A percentile compares a stretch with the other conserved stretches of the same genome.
Conservation (phyloP, 2,888 invertebrate species). For the Nowickia ferox region DNA sequence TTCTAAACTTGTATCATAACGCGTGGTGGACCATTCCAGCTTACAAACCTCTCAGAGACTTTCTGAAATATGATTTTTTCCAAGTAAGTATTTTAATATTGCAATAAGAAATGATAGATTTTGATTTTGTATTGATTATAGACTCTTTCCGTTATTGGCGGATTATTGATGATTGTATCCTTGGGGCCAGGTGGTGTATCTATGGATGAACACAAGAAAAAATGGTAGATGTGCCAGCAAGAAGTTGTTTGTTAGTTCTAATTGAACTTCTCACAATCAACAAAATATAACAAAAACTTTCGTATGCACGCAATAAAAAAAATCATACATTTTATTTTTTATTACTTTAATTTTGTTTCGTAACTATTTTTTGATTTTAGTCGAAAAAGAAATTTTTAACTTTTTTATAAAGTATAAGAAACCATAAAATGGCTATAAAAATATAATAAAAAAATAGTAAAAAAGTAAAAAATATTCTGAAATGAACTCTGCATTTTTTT, state of each 20-base stretch:
- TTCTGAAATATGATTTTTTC: slow-evolving; percentile 99
- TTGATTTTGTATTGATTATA: slow-evolving; percentile 84
- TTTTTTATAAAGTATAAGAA: slow-evolving; percentile 72
- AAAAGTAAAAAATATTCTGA: slow-evolving; percentile 33
- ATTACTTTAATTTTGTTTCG: slow-evolving; percentile 72
- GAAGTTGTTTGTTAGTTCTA: slow-evolving; percentile 54
- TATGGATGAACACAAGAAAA: slow-evolving; percentile 99
- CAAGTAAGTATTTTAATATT: slow-evolving; percentile 87
- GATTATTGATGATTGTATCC: slow-evolving; percentile 98
- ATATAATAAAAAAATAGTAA: slow-evolving; percentile 68
- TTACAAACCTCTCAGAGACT: slow-evolving; percentile 98
- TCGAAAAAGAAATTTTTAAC: slow-evolving; percentile 59
- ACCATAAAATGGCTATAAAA: slow-evolving; percentile 72
- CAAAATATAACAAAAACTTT: slow-evolving; percentile 45
- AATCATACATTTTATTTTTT: slow-evolving; percentile 67
- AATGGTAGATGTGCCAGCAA: slow-evolving; percentile 84
- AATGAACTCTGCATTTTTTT: slow-evolving; percentile 30
- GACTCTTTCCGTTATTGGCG: slow-evolving; percentile 99
- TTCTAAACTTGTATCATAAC: slow-evolving; percentile 98
- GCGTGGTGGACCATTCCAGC: slow-evolving; percentile 99
- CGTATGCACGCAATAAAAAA: slow-evolving; percentile 53
- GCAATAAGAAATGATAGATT: neutral
- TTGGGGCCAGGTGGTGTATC: slow-evolving; percentile 99
- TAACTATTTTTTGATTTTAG: slow-evolving; percentile 60
- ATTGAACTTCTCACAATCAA: slow-evolving; percentile 28